Percentiles rank a stretch among this genome's conserved stretches.
Conservation (phyloP, 1,140 invertebrate genomes). For the Venturia canescens region DNA sequence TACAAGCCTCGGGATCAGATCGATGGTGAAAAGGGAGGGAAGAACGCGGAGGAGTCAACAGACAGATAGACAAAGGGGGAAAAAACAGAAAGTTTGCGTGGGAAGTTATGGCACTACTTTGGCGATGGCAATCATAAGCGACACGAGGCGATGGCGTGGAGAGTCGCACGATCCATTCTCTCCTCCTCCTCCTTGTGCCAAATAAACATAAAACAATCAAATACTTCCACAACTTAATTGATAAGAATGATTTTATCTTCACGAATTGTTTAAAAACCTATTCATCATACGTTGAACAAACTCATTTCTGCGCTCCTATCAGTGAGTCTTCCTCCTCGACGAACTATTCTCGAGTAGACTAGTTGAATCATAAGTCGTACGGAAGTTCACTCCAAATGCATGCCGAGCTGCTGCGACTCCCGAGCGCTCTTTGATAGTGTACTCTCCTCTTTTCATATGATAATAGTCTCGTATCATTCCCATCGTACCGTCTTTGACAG, state of each 20-base stretch:
- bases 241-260: no score
- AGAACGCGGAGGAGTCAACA: background rate
- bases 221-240: background rate
- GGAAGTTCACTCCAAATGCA: no score
- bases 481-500: background rate
- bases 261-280: no score
- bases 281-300: no score
- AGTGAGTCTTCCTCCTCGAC: no score
- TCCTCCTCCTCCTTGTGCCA: background rate
- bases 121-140: constrained; percentile 16
- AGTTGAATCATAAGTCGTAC: no score
- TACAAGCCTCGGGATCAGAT: background rate
- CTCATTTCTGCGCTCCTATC: no score
- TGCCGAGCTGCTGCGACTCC: no score
- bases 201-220: background rate
- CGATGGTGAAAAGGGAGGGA: background rate
- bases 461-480: background rate
- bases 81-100: background rate
- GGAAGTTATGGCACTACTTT: background rate
- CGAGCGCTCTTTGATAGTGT: no score
- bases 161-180: background rate
- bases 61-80: background rate
- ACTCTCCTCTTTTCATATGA: background rate
- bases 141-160: background rate
- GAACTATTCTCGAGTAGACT: no score